phyloP scores from a whole-genome alignment of 2,797 vertebrate species.

The Danio tinwini region DNA sequence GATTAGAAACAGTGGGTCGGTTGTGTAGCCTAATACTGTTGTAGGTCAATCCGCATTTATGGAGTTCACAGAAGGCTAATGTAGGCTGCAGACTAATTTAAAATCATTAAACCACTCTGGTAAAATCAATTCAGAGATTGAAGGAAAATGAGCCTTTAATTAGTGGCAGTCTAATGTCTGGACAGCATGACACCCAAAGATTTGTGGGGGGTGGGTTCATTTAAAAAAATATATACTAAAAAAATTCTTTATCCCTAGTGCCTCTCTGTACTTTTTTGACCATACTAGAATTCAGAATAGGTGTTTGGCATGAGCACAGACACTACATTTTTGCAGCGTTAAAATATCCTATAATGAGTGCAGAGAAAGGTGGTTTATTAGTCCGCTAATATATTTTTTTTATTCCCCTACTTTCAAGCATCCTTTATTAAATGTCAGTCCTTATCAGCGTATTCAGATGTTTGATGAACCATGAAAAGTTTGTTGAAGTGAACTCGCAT shows the following conservation, averaged over 20 bases:
- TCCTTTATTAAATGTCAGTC: no score
- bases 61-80: constrained; percentile 46
- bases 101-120: constrained; percentile 49
- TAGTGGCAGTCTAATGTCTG: constrained; percentile 27
- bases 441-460: neutral
- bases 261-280: neutral
- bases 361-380: neutral
- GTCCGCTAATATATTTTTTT: neutral
- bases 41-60: constrained; percentile 47
- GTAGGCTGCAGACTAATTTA: constrained; percentile 43
- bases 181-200: constrained; percentile 5
- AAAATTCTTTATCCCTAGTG: neutral
- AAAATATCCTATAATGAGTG: neutral
- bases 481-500: neutral
- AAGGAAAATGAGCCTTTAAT: constrained; percentile 43
- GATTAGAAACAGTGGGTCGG: constrained; percentile 41
- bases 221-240: neutral
- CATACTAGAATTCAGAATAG: neutral
- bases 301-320: neutral
- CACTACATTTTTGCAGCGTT: neutral
- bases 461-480: neutral
- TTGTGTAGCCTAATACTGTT: constrained; percentile 28
- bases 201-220: neutral
- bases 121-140: constrained; percentile 43
- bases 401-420: neutral